Conservation (phyloP, 2,888 invertebrate species). For the Shargacucullia verbasci region DNA sequence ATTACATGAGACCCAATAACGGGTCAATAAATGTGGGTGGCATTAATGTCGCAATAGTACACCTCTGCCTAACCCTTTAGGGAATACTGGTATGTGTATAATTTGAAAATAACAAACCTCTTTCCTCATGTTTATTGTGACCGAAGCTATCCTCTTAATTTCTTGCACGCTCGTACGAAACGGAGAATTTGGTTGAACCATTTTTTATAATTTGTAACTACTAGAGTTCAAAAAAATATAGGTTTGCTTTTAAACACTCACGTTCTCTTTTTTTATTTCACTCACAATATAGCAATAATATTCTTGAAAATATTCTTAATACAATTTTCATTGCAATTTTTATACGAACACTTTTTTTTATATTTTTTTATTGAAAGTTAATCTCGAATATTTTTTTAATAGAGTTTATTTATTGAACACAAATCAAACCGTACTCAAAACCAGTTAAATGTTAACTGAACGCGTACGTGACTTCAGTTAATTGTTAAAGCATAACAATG, state of each 20-base stretch:
- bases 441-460: constrained; percentile 29
- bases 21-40: no score
- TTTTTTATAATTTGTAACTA: constrained; percentile 23
- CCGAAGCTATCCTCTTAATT: constrained; percentile 68
- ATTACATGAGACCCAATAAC: no score
- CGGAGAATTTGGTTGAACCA: constrained; percentile 65
- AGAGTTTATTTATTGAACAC: constrained; percentile 1
- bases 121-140: constrained; percentile 51
- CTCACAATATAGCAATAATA: background rate
- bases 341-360: no score
- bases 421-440: constrained; percentile 1
- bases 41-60: no score
- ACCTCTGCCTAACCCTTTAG: no score
- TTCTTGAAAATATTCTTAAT: no score
- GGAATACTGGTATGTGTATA: no score
- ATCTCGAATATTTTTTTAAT: background rate
- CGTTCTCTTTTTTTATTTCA: background rate
- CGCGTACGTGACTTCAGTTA: constrained; percentile 24
- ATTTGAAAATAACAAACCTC: constrained; percentile 41
- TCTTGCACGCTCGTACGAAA: constrained; percentile 69
- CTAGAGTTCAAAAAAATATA: no score
- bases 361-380: background rate
- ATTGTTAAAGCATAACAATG: constrained; percentile 10
- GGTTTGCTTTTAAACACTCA: background rate
- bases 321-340: no score